These are phyloP conservation scores for Aptenodytes patagonicus DNA, from an alignment of 2,113 vertebrate genomes.

Conservation along the genomic window DNA sequence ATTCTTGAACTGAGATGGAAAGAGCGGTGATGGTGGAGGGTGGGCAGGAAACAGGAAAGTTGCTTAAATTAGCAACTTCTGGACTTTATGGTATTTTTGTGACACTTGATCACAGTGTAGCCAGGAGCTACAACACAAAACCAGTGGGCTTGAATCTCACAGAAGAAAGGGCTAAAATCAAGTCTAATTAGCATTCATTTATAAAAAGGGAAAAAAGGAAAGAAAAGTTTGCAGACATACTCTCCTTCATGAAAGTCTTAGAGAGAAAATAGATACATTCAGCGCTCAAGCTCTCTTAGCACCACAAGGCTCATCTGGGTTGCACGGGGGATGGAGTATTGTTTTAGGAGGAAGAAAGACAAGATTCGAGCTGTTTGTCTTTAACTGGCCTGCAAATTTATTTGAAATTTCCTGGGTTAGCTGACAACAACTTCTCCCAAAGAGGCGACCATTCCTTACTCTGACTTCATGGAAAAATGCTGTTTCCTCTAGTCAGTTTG, in stretches of 20 bases:
- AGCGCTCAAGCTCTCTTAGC: neutral
- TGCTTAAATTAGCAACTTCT: neutral
- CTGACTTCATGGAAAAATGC: neutral
- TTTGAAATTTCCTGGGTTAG: neutral
- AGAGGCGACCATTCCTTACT: neutral
- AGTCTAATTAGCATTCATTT: neutral
- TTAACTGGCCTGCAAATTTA: neutral
- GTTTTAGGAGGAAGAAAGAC: neutral
- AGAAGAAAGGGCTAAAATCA: neutral
- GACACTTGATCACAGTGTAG: neutral
- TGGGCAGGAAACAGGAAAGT: neutral
- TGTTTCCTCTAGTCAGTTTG: neutral
- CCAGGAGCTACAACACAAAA: neutral
- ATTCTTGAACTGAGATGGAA: neutral
- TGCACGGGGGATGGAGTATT: neutral
- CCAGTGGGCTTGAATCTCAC: neutral
- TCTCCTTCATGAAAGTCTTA: neutral
- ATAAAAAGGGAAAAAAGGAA: neutral
- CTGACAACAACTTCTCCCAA: neutral
- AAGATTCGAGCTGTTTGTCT: neutral
- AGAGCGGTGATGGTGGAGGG: neutral
- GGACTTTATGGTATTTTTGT: neutral
- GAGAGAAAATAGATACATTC: neutral
- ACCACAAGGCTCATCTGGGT: neutral
- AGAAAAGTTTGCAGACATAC: neutral